These are phyloP conservation scores for Sigmodon hispidus DNA, from an alignment of 2,113 vertebrate species.

Conservation along the genomic window DNA sequence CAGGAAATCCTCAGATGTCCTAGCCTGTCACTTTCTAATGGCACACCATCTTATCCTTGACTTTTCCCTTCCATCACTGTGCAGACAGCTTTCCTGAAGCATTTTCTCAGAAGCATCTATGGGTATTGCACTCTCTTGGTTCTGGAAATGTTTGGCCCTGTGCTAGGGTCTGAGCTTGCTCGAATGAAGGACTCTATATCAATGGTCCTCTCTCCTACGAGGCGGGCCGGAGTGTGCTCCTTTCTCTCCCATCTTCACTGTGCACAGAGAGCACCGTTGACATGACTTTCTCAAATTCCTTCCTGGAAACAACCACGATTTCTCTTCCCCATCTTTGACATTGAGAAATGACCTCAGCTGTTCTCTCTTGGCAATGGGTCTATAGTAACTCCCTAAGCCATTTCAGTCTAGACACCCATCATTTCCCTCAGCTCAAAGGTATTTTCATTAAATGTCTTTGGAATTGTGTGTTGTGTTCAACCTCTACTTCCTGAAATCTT, in stretches of 20 bases:
- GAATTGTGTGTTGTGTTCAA: not conserved
- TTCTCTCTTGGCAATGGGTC: not conserved
- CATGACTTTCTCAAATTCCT: not conserved
- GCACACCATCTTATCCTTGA: not conserved
- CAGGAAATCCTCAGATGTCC: not conserved
- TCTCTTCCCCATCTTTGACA: constrained; percentile 20
- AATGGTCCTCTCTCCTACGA: not conserved
- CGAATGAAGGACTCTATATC: not conserved
- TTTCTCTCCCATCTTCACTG: not conserved
- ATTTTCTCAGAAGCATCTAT: constrained; percentile 9
- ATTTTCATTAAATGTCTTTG: constrained; percentile 7
- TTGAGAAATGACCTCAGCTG: not conserved
- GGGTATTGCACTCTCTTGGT: not conserved
- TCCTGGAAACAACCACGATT: constrained; percentile 4
- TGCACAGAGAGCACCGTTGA: not conserved
- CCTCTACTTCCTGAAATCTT: constrained; percentile 5
- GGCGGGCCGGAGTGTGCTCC: accelerated
- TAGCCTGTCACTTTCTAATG: not conserved
- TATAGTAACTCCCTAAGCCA: not conserved
- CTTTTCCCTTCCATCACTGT: constrained; percentile 30
- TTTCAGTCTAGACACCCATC: not conserved
- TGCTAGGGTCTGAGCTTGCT: constrained; percentile 18
- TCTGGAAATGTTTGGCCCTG: constrained; percentile 5
- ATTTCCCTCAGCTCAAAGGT: not conserved
- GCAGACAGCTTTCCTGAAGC: constrained; percentile 29